phyloP scores from a whole-genome alignment of 2,888 invertebrate species.

The Orchesellides sinensis region DNA sequence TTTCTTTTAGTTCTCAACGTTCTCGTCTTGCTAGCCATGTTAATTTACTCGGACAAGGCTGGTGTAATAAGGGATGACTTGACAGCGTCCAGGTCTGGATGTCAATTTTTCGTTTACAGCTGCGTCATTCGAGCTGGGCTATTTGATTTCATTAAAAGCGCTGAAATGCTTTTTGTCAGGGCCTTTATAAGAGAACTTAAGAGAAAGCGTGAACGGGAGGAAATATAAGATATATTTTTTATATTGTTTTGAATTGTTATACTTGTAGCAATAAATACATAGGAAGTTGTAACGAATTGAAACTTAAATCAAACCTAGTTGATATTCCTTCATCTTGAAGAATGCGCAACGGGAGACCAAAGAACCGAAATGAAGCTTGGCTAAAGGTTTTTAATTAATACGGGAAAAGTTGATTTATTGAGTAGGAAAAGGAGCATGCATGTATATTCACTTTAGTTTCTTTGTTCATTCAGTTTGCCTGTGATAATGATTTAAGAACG shows the following conservation, averaged over 20 bases:
- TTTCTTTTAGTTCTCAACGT: constrained; percentile 20
- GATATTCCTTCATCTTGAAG: no score
- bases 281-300: no score
- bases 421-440: constrained; percentile 1
- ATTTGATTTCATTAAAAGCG: constrained; percentile 30
- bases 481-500: no score
- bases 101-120: background rate
- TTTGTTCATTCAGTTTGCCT: no score
- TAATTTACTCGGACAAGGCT: constrained; percentile 6
- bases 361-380: no score
- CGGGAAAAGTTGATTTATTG: constrained; percentile 50
- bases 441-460: no score
- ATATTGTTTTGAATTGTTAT: no score
- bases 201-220: no score
- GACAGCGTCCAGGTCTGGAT: background rate
- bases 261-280: no score
- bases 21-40: background rate
- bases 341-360: no score
- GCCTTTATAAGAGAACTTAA: background rate
- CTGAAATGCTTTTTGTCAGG: constrained; percentile 30
- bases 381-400: constrained; percentile 48
- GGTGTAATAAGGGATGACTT: constrained; percentile 22
- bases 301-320: no score
- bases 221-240: no score
- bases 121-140: constrained; percentile 4